Base-by-base conservation (phyloP, 2,888 invertebrate species). In the Clanis bilineata region DNA sequence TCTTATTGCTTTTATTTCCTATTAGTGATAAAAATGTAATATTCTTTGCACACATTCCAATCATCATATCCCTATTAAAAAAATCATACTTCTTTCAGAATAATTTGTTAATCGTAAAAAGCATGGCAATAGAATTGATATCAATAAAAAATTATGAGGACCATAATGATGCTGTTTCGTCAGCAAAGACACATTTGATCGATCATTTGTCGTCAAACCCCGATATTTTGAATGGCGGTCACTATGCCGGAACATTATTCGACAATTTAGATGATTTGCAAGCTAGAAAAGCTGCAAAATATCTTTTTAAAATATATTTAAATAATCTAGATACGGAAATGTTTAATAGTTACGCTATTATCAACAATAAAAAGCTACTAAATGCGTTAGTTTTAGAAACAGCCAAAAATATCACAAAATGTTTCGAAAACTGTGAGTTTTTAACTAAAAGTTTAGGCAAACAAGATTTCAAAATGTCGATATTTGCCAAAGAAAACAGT, bases 351-450 rank as follows among this genome's bases (percentile, higher is more conserved):
- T 77, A 81, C 43, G 72, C 78, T 3, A 64, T 90, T 39, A 44
- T 47, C 0, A 80, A 79, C 63, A 88, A 90, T 60, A 86, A 73
- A 72, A 39, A 60, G 4, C 60, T 93, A 56, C 63, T 89, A 47
- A 85, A 85, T 51, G 67, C 77, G 1, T 59, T 92, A 10, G 73
- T 86, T 2, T 39, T 86, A 7, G 90, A 91, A 78, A 81, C 79
- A 1, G 64, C 79, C 0, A 89, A 78, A 76, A 79, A 75, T 73
- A 62, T 88, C 9, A 65, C 74, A 0, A 86, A 87, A 73, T 76
- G 73, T 63, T 77, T 90, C 28, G 77, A 83, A 61, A 86, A 86
- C 63, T 65, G 73, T 2, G 82, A 81, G n/a, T 58, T 65, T n/a
- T 70, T 92, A 1, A 67, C 69, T 4, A 89, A 90, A 79, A 72